These are phyloP conservation scores for Eunapius fragilis DNA, from an alignment of 37 sponge, comb jelly and placozoan genomes.

Conservation along the genomic window DNA sequence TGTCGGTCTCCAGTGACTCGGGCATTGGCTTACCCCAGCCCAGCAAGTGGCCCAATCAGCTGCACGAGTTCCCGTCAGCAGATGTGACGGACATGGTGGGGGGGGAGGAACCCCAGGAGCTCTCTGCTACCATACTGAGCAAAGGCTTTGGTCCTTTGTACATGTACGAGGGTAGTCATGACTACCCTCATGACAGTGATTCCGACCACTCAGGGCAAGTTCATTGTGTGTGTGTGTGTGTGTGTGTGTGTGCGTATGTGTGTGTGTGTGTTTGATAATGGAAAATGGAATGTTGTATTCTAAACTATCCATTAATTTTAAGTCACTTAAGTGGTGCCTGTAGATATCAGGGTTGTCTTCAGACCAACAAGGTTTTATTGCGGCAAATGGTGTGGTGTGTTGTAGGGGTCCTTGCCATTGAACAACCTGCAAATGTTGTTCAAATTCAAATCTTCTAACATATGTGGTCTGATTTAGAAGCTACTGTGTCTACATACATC, in stretches of 20 bases:
- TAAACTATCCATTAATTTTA: no score
- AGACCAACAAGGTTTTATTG: no score
- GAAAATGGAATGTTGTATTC: no score
- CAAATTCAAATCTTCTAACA: no score
- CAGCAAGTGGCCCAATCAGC: not conserved
- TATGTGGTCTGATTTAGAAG: no score
- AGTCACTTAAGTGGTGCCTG: no score
- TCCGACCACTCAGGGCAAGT: constrained; percentile 35
- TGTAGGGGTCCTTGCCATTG: no score
- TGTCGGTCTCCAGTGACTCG: constrained; percentile 12
- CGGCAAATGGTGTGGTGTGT: no score
- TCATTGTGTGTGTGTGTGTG: not conserved
- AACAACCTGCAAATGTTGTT: no score
- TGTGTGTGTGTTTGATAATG: no score
- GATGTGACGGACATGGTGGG: not conserved
- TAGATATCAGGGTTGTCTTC: no score
- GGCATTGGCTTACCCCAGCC: constrained; percentile 1
- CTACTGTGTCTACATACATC: no score
- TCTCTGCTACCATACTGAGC: not conserved
- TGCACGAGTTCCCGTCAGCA: not conserved
- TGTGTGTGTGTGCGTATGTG: not conserved
- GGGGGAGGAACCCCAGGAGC: not conserved
- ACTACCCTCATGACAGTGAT: constrained; percentile 33
- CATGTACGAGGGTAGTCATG: constrained; percentile 7
- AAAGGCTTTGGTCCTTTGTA: constrained; percentile 27